These are phyloP conservation scores for Epinotia nisella DNA, from an alignment of 2,888 invertebrate species.

Conservation along the genomic window DNA sequence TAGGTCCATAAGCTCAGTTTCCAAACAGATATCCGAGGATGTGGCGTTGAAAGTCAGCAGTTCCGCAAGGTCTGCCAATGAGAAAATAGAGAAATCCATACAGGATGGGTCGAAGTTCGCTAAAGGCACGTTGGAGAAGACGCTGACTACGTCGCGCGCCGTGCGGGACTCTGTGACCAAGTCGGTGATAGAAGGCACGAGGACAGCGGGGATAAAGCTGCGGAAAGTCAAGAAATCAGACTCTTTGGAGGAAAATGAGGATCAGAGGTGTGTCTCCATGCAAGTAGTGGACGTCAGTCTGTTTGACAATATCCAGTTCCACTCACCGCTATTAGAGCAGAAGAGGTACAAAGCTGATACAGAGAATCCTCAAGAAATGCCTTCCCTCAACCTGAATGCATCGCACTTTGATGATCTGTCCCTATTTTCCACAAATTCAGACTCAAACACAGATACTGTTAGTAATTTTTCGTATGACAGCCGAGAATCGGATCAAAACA, in stretches of 20 bases:
- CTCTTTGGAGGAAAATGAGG: slow-evolving; percentile 53
- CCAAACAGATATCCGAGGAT: slow-evolving; percentile 84
- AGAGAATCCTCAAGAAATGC: slow-evolving; percentile 55
- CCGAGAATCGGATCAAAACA: slow-evolving; percentile 61
- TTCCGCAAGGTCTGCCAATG: slow-evolving; percentile 73
- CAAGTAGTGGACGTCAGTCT: slow-evolving; percentile 83
- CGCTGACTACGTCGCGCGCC: slow-evolving; percentile 78
- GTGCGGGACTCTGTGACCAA: slow-evolving; percentile 83
- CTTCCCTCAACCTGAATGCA: slow-evolving; percentile 63
- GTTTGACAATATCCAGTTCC: slow-evolving; percentile 87
- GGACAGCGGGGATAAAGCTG: slow-evolving; percentile 82
- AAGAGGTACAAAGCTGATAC: slow-evolving; percentile 63
- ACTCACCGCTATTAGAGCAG: slow-evolving; percentile 84
- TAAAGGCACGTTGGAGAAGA: slow-evolving; percentile 78
- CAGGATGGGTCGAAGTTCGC: slow-evolving; percentile 74
- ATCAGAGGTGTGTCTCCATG: slow-evolving; percentile 83
- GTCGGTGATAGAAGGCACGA: slow-evolving; percentile 87
- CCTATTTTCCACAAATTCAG: slow-evolving; percentile 72
- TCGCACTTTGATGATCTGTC: slow-evolving; percentile 72
- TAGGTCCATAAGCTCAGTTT: slow-evolving; percentile 81
- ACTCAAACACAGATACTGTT: slow-evolving; percentile 67
- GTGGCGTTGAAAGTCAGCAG: slow-evolving; percentile 80
- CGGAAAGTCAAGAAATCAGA: slow-evolving; percentile 65
- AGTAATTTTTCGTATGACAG: slow-evolving; percentile 72
- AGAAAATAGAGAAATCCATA: slow-evolving; percentile 71